phyloP scores from a whole-genome alignment of 2,888 invertebrate species.

The Minunthozetes semirufus region DNA sequence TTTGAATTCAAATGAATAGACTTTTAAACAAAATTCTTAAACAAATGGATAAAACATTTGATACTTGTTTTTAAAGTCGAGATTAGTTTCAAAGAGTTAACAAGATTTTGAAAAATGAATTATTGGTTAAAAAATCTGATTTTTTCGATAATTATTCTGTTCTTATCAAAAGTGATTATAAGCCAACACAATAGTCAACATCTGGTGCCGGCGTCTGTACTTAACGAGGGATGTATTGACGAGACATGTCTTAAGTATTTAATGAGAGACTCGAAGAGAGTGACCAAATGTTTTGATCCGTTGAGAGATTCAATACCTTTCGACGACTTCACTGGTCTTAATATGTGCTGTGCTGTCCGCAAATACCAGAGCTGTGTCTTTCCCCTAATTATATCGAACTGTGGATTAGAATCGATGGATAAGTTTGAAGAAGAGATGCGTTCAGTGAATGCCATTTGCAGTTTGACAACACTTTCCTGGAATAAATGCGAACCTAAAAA shows the following conservation, averaged over 20 bases:
- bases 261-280: not conserved
- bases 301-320: not conserved
- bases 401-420: constrained; percentile 35
- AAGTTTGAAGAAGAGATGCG: constrained; percentile 35
- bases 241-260: constrained; percentile 28
- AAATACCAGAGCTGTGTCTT: constrained; percentile 34
- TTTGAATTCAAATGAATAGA: too few relatives aligned
- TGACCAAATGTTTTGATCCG: constrained; percentile 29
- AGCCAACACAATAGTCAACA: not conserved
- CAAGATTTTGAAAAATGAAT: too few relatives aligned
- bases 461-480: constrained; percentile 30
- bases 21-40: too few relatives aligned
- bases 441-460: constrained; percentile 21
- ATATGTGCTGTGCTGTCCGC: constrained; percentile 30
- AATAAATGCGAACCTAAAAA: constrained; percentile 34
- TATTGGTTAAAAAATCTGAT: too few relatives aligned
- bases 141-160: too few relatives aligned
- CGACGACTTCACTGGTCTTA: constrained; percentile 28
- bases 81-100: too few relatives aligned
- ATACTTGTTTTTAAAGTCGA: too few relatives aligned
- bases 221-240: constrained; percentile 33
- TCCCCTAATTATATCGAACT: constrained; percentile 31
- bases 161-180: not conserved
- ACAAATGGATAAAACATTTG: too few relatives aligned
- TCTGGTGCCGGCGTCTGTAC: not conserved